A percentile compares a stretch with the other conserved stretches of the same genome.
Evolutionary conservation across 37 sponge, comb jelly and placozoan species (phyloP).

Genomic region (Geodia barretti): DNA sequence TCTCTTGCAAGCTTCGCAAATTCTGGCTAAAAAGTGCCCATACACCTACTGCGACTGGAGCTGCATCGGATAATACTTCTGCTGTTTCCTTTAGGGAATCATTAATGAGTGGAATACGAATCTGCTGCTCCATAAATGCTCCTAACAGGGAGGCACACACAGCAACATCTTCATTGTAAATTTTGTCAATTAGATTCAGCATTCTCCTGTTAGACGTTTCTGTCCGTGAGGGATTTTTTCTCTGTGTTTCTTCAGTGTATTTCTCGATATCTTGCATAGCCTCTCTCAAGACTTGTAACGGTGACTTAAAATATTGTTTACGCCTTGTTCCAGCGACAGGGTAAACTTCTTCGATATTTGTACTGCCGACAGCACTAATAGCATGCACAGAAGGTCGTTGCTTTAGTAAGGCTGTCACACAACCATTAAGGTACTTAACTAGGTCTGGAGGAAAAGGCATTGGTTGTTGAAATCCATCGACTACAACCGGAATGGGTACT

Average conservation of each 20-base stretch:
- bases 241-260: not conserved
- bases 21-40: constrained; percentile 64
- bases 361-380: not conserved
- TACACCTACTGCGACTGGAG: constrained; percentile 56
- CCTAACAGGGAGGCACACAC: constrained; percentile 43
- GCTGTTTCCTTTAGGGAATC: constrained; percentile 39
- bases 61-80: constrained; percentile 16
- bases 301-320: not conserved
- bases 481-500: too few relatives aligned
- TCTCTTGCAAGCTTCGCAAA: constrained; percentile 26
- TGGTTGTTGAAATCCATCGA: too few relatives aligned
- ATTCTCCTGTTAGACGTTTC: not conserved
- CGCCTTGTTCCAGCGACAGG: not conserved
- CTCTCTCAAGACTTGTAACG: not conserved
- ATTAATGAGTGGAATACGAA: constrained; percentile 61
- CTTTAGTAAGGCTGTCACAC: not conserved
- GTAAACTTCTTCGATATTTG: not conserved
- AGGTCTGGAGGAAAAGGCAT: not conserved
- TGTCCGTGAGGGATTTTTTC: not conserved
- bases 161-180: not conserved
- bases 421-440: not conserved
- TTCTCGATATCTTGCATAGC: not conserved
- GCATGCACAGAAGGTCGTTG: not conserved
- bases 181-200: not conserved
- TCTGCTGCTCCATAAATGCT: constrained; percentile 75